Base-by-base conservation (phyloP, 2,888 invertebrate species). In the Panopea generosa region DNA sequence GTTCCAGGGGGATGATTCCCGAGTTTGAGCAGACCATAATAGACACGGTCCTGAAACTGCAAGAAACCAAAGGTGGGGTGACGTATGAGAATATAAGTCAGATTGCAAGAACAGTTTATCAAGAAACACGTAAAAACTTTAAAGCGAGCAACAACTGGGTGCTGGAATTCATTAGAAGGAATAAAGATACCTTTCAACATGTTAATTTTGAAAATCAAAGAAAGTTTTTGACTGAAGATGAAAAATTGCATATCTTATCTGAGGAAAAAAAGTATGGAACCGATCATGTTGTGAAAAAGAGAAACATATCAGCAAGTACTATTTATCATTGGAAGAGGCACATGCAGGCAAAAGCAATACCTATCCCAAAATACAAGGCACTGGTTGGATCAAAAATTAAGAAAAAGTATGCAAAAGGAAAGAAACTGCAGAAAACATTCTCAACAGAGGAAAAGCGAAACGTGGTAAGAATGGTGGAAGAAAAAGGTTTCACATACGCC, bases 61-160 rank as follows among this genome's bases (percentile, higher is more conserved):
- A 76, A 26, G 60, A 43, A 45, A 60, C 53, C 20, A 76, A 80
- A 59, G 73, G 69, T 6, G 76, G 80, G 43, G 73, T 80, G n/a
- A 49, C 75, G n/a, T 73, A 80, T 66, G 80, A 80, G 27, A 73
- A 80, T 63, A 57, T 80, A 3, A 76, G 76, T 55, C 45, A 60
- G 29, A 70, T 69, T 53, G 62, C 72, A 18, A 52, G 76, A 14
- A 45, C 59, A 20, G 60, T 80, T 20, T 80, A 80, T 40, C 69
- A 69, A 26, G 76, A 76, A 61, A 80, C 80, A 9, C 65, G 80
- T 29, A 75, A 75, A 22, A 61, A 76, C 47, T 80, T 80, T n/a
- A 80, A 80, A 50, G 80, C 80, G 4, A 75, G 75, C 47, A 66
- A 80, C 27, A 80, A 80, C 55, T 80, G 80, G 80, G 72, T 80